Evolutionary conservation across 2,888 invertebrate species (phyloP).

Genomic region (Caenorhabditis virilis): DNA sequence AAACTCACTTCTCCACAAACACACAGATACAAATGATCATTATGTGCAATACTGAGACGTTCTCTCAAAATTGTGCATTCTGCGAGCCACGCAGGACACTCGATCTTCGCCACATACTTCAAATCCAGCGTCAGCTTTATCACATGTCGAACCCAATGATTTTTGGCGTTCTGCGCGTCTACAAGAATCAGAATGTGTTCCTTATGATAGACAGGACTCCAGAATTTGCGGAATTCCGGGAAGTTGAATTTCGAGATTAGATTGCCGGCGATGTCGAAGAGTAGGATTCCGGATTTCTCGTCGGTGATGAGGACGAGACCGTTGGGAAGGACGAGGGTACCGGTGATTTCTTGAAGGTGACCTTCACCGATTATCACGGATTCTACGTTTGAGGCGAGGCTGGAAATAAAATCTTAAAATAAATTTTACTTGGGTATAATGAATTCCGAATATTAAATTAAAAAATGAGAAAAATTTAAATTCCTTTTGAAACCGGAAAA

Average conservation of each 20-base stretch:
- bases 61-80: constrained; percentile 43
- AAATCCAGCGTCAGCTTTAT: constrained; percentile 40
- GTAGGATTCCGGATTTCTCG: constrained; percentile 31
- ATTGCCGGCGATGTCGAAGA: constrained; percentile 44
- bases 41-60: constrained; percentile 46
- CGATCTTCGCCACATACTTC: constrained; percentile 50
- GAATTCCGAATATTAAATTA: too few species aligned
- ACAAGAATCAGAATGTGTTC: constrained; percentile 44
- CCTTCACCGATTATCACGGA: constrained; percentile 44
- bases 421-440: too few species aligned
- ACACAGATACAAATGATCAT: constrained; percentile 49
- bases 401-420: constrained; percentile 6
- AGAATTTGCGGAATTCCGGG: constrained; percentile 34
- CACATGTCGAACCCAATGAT: constrained; percentile 44
- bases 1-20: constrained; percentile 45
- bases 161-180: constrained; percentile 29
- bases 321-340: constrained; percentile 40
- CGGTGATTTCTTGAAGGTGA: constrained; percentile 38
- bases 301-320: constrained; percentile 46
- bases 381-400: constrained; percentile 45
- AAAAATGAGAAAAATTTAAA: background rate
- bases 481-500: too few species aligned
- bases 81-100: constrained; percentile 47
- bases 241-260: constrained; percentile 31
- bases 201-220: constrained; percentile 44